Evolutionary conservation across 2,113 vertebrate species (phyloP).

Genomic region (Ranitomeya variabilis): DNA sequence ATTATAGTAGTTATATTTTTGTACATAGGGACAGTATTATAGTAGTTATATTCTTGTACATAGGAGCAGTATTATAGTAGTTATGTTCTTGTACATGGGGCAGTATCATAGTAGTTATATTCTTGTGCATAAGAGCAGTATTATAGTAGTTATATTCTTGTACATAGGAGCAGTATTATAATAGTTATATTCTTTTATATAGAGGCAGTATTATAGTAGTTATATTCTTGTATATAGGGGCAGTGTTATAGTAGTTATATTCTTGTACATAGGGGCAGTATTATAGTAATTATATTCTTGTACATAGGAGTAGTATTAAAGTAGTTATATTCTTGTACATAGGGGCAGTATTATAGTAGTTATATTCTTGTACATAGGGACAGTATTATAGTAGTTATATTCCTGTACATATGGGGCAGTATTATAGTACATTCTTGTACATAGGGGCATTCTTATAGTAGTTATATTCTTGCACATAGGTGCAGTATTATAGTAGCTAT

Average conservation of each 20-base stretch:
- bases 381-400: slow-evolving; percentile 1
- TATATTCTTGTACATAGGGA: background rate
- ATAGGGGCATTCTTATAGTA: background rate
- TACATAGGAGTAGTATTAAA: too few relatives aligned
- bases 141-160: slow-evolving; percentile 9
- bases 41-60: too few relatives aligned
- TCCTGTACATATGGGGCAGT: background rate
- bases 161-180: background rate
- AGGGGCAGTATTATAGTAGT: background rate
- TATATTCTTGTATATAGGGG: background rate
- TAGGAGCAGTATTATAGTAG: too few relatives aligned
- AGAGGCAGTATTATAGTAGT: background rate
- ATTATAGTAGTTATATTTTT: slow-evolving; percentile 13
- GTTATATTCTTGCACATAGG: slow-evolving; percentile 1
- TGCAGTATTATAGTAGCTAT: background rate
- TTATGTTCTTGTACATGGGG: too few relatives aligned
- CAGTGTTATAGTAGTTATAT: slow-evolving; percentile 12
- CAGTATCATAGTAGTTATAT: background rate
- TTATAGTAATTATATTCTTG: too few relatives aligned
- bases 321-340: too few relatives aligned
- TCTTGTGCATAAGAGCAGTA: background rate
- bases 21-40: background rate
- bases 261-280: background rate
- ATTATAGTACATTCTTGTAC: slow-evolving; percentile 4
- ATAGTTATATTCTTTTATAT: background rate